Base-by-base conservation (phyloP, 2,797 vertebrate species). In the Peromyscus aztecus region DNA sequence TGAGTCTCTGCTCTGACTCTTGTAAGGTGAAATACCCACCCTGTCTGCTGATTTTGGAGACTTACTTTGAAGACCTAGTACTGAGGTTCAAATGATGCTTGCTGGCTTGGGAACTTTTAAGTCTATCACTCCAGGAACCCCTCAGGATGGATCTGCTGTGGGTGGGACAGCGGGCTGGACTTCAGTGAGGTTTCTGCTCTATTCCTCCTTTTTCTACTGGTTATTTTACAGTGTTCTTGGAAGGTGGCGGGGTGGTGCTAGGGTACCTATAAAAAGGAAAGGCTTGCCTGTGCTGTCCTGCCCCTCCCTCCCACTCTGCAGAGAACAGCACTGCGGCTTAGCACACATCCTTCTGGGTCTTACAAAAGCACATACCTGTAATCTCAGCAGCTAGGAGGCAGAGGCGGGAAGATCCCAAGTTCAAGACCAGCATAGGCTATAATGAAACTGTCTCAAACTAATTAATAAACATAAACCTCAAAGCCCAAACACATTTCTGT, bases 1-100 rank as follows among this genome's bases (percentile, higher is more conserved):
- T 31, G 37, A 90, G 40, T 90, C 76, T 93, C 90, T 49, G 61
- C 80, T 96, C 88, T 27, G n/a, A 65, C 83, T 29, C 86, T 59
- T 86, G 31, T 67, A 76, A 88, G n/a, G 21, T 46, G 73, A 73
- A 75, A 76, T 61, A 81, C 49, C 61, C 23, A 7, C 7, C 21
- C 23, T 29, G 37, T 23, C 73, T 59, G 46, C 49, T 80, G 55
- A 29, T n/a, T 69, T 63, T 31, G 61, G 80, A 83, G 63, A 71
- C 37, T 69, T 84, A n/a, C 82, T 90, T 34, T 73, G 75, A 89
- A 67, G 57, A 40, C 78, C 65, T 34, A 52, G 34, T 40, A 17
- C 55, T 43, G 24, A 8, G 13, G 37, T 37, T 3, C 27, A 0
- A 40, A 16, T 4, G 59, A 7, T 34, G 19, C 13, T 75, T 31